Base-by-base conservation (phyloP, 2,888 invertebrate species). In the Pseudeuparius sepicola region DNA sequence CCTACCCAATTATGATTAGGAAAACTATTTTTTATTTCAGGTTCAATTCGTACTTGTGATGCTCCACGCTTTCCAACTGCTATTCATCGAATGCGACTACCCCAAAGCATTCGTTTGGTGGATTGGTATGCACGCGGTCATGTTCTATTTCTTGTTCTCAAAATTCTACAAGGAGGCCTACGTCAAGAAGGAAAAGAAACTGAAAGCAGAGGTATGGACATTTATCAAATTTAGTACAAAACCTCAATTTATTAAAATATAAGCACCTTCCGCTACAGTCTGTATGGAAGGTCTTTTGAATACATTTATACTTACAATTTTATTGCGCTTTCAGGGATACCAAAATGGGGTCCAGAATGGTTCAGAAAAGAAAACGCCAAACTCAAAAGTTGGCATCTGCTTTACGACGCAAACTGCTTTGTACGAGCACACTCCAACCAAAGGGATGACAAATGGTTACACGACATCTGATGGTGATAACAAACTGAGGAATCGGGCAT, bases 111-210 rank as follows among this genome's bases (percentile, higher is more conserved):
- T 89, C 61, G 82, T 82, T 43, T 88, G 84, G 78, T 87, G 83
- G 78, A 94, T 94, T 57, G 87, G 88, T 42, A 70, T 83, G 57
- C 92, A 94, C 63, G 89, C 90, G 2, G 68, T 90, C 16, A 80
- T 94, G 69, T 94, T 94, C 72, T 87, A 87, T 60, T 78, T 87
- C 65, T 73, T 94, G 34, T 94, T 94, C 73, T 81, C 83, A 2
- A 77, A 86, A 58, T 94, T 94, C 71, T 94, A 93, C 71, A 76
- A 79, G 50, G 71, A 82, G 51, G 71, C 83, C 3, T 87, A 87
- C 61, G 60, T 61, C 45, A 73, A 68, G 59, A 69, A 54, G 36
- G 47, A 51, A 10, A 40, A 36, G 29, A 48, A 40, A 38, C 36
- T 24, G 3, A 50, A 48, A 40, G 33, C 23, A 2, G 40, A 46